Conservation (phyloP, 1,140 invertebrate species). For the Apis mellifera region Amel_HAv3.1 CM009945.2:7280001-7280500, state of each 20-base stretch:
- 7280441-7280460: slow-evolving; percentile 69
- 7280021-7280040: slow-evolving; percentile 7
- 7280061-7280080: slow-evolving; percentile 52
- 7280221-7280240: slow-evolving; percentile 14
- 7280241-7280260: slow-evolving; percentile 60
- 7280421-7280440: slow-evolving; percentile 69
- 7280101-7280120: slow-evolving; percentile 59
- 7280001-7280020: neutral
- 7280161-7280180: slow-evolving; percentile 45
- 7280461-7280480: slow-evolving; percentile 69
- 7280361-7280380: slow-evolving; percentile 35
- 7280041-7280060: neutral
- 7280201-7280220: slow-evolving; percentile 43
- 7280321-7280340: slow-evolving; percentile 68
- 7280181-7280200: slow-evolving; percentile 45
- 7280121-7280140: slow-evolving; percentile 68
- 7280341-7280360: slow-evolving; percentile 46
- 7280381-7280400: slow-evolving; percentile 71
- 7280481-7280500: slow-evolving; percentile 75
- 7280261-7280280: slow-evolving; percentile 71
- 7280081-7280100: slow-evolving; percentile 51
- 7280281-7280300: slow-evolving; percentile 73
- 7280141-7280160: slow-evolving; percentile 68
- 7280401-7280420: slow-evolving; percentile 71
- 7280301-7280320: slow-evolving; percentile 75